Evolutionary conservation across 2,797 vertebrate genomes (phyloP), one percentile per base, ranked within the genome.

Genomic region (Oryzias dopingdopingensis): DNA sequence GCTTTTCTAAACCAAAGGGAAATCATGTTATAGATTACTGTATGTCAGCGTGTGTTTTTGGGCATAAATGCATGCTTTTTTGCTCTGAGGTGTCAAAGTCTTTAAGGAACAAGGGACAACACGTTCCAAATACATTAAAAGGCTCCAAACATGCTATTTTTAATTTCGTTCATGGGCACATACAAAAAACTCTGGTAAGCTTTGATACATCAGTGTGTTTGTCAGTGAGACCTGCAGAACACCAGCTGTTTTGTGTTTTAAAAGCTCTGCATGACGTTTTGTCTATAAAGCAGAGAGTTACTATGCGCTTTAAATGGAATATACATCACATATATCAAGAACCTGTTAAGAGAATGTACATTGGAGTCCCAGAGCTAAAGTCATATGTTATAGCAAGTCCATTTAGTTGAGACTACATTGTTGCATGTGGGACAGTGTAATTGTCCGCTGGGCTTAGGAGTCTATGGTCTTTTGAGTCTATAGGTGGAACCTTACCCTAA

Each of bases 311-410:
- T 79, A 79, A 82, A 86, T 78, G 81, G 77, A 79, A 88, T 83
- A 86, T 88, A 84, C 86, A 89, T 89, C 84, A 86, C 84, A 88
- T 83, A 79, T 75, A 85, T 89, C 84, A 83, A 77, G 70, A 86
- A 86, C 87, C 85, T 90, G 89, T 91, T 89, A 90, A 81, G 83
- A 77, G 82, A 90, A 90, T 86, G 83, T 90, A 82, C 84, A 87
- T 83, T 74, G 78, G 72, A 76, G 81, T 87, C 86, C 79, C 77
- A 82, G 67, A 71, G 80, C 85, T 74, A 44, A 67, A 69, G 83
- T 65, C 62, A 86, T 90, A 83, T 73, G 79, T 89, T 89, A 86
- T 67, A 65, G 64, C 48, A 49, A 77, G 84, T 85, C 87, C 84
- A 89, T 91, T 90, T 91, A 80, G 85, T 63, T 76, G 86, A 67